A percentile compares a stretch with the other conserved stretches of the same genome.
These are phyloP conservation scores for Cotesia chilonis DNA, from an alignment of 1,140 invertebrate species.

Conservation along the genomic window DNA sequence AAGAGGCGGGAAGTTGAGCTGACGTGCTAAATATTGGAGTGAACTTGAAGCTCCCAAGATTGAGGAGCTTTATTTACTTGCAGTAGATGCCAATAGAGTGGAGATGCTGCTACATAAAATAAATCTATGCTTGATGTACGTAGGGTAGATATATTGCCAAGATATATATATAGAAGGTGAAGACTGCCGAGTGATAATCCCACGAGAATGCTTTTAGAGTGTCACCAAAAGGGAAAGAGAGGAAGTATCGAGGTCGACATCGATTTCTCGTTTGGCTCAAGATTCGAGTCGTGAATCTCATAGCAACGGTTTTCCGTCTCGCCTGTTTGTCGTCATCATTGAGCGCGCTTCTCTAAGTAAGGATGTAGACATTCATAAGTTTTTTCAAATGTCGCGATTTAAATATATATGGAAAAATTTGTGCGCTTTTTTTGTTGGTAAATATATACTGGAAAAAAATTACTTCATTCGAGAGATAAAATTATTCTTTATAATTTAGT, in stretches of 20 bases:
- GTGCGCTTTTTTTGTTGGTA: too few species aligned
- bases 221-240: slow-evolving; percentile 4
- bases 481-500: too few species aligned
- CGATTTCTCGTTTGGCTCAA: slow-evolving; percentile 28
- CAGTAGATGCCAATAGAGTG: slow-evolving; percentile 3
- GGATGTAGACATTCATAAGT: too few species aligned
- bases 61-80: not conserved
- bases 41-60: not conserved
- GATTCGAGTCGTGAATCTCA: slow-evolving; percentile 17
- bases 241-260: slow-evolving; percentile 29
- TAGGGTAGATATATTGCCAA: too few species aligned
- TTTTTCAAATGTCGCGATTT: not conserved
- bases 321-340: slow-evolving; percentile 18
- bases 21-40: slow-evolving; percentile 2
- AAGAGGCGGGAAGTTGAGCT: not conserved
- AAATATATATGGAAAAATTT: not conserved
- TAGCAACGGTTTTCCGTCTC: not conserved
- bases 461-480: too few species aligned
- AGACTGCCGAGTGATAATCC: slow-evolving; percentile 24
- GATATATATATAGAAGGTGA: not conserved
- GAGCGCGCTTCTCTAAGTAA: not conserved
- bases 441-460: too few species aligned
- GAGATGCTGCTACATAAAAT: slow-evolving; percentile 7
- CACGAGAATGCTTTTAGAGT: slow-evolving; percentile 21
- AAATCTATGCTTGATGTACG: not conserved